These are phyloP conservation scores for Polylopha cassiicola DNA, from an alignment of 2,888 invertebrate species.

Conservation along the genomic window DNA sequence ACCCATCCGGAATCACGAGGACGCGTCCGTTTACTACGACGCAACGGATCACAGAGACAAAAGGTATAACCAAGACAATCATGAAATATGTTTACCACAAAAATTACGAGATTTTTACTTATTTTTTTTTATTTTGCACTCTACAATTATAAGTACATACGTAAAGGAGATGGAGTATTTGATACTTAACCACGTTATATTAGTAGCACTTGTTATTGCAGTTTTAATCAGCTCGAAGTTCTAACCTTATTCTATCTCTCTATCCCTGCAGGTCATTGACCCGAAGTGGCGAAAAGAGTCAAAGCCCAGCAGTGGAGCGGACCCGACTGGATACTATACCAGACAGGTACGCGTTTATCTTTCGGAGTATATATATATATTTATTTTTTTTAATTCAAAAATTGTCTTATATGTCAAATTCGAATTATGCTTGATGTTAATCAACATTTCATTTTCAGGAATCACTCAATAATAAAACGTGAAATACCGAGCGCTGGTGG, in stretches of 20 bases:
- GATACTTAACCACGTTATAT: no score
- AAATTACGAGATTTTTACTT: no score
- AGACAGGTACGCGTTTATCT: slow-evolving; percentile 60
- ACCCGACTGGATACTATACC: slow-evolving; percentile 56
- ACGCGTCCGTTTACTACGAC: slow-evolving; percentile 88
- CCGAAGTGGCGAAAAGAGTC: slow-evolving; percentile 64
- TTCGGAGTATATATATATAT: no score
- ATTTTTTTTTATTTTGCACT: no score
- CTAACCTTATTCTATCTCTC: background rate
- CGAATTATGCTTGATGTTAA: background rate
- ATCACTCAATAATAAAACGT: slow-evolving; percentile 35
- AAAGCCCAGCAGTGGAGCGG: slow-evolving; percentile 59
- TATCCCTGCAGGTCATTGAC: slow-evolving; percentile 53
- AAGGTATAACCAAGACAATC: no score
- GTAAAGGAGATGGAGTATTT: no score
- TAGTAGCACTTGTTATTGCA: no score
- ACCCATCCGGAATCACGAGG: slow-evolving; percentile 79
- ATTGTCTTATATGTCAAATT: background rate
- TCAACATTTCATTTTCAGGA: slow-evolving; percentile 29
- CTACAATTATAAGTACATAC: background rate
- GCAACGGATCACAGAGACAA: slow-evolving; percentile 82
- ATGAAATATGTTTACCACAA: no score
- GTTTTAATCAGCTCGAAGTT: background rate
- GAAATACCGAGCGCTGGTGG: slow-evolving; percentile 47
- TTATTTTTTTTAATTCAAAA: background rate